A percentile compares a stretch with the other conserved stretches of the same genome.
Evolutionary conservation across 2,888 invertebrate species (phyloP).

Genomic region (Drosophila phalerata): DNA sequence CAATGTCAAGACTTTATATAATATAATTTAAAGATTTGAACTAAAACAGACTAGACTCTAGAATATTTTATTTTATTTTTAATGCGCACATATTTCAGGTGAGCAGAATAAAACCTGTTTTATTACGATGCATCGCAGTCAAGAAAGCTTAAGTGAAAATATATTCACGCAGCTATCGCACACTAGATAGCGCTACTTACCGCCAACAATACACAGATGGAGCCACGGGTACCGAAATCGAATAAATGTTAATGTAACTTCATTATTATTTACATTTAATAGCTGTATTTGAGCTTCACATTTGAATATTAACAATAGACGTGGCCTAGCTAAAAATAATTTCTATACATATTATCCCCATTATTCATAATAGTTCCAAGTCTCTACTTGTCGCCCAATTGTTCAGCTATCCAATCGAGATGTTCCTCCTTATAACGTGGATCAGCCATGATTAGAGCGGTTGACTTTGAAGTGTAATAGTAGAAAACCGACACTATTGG

Average conservation of each 20-base stretch:
- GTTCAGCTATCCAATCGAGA: constrained; percentile 91
- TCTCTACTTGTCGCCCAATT: constrained; percentile 84
- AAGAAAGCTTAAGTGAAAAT: neutral
- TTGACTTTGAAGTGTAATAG: constrained; percentile 96
- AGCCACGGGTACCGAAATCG: constrained; percentile 24
- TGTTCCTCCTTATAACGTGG: constrained; percentile 96
- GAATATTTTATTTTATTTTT: neutral
- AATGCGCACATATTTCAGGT: neutral
- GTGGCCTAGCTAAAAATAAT: constrained; percentile 36
- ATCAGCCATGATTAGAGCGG: constrained; percentile 94
- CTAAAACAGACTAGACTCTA: neutral
- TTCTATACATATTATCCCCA: constrained; percentile 18
- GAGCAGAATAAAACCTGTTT: neutral
- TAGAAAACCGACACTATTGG: constrained; percentile 88
- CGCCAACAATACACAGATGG: constrained; percentile 19
- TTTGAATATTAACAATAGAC: constrained; percentile 8
- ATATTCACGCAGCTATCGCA: neutral
- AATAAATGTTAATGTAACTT: neutral
- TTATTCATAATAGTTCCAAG: neutral
- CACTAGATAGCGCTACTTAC: constrained; percentile 2
- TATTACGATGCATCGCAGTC: neutral
- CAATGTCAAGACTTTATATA: neutral
- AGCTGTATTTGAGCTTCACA: constrained; percentile 29
- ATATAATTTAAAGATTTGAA: neutral
- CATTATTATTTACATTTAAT: constrained; percentile 45